phyloP scores from a whole-genome alignment of 2,888 invertebrate species.

The Acanthococcus lagerstroemiae region DNA sequence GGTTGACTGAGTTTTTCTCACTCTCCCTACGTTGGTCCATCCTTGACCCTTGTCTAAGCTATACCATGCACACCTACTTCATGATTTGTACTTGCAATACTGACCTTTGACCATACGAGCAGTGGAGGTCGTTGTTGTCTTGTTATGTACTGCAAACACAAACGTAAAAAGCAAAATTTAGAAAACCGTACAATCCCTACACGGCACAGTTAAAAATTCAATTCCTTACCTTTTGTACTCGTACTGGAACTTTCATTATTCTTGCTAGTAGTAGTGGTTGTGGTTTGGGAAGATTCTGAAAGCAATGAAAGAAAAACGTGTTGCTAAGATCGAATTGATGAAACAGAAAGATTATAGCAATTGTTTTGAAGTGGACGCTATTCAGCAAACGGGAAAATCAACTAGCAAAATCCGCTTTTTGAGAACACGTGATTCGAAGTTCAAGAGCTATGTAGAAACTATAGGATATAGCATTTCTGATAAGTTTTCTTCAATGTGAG shows the following conservation, averaged over 20 bases:
- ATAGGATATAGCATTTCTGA: no score
- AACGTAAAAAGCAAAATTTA: slow-evolving; percentile 32
- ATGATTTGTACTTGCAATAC: slow-evolving; percentile 5
- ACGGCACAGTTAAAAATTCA: neutral
- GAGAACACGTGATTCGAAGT: no score
- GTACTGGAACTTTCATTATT: neutral
- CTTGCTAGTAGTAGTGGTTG: neutral
- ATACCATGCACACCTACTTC: no score
- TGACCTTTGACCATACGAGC: slow-evolving; percentile 39
- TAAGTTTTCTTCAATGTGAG: no score
- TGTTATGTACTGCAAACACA: slow-evolving; percentile 39
- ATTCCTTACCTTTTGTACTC: neutral
- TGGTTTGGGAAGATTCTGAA: neutral
- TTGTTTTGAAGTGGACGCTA: no score
- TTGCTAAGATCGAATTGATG: neutral
- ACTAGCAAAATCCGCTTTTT: no score
- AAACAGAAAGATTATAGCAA: no score
- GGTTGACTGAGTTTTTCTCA: no score
- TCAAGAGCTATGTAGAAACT: no score
- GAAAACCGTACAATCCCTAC: neutral
- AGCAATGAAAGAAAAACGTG: neutral
- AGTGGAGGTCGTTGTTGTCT: slow-evolving; percentile 36
- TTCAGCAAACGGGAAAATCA: no score
- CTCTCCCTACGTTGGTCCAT: no score
- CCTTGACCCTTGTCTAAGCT: no score